These are phyloP conservation scores for Drepana falcataria DNA, from an alignment of 2,888 invertebrate genomes.

Conservation along the genomic window DNA sequence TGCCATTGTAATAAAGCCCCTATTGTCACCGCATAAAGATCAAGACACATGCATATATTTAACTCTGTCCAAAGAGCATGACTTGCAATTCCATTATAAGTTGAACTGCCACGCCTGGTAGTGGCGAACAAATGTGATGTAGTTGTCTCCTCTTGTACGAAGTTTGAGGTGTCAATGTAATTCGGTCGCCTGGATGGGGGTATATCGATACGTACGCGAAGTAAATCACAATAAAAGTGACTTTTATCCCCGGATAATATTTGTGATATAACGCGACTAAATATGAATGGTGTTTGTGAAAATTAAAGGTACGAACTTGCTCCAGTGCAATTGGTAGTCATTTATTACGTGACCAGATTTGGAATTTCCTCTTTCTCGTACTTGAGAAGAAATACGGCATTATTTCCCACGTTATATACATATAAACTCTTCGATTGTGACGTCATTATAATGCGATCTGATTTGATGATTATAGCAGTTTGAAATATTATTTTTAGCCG, in stretches of 20 bases:
- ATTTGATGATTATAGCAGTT: too few relatives aligned
- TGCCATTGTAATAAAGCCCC: slow-evolving; percentile 22
- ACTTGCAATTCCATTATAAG: slow-evolving; percentile 16
- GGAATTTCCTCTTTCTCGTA: background rate
- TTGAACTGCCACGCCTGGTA: background rate
- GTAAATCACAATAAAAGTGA: slow-evolving; percentile 42
- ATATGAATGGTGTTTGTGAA: slow-evolving; percentile 1
- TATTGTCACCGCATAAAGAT: slow-evolving; percentile 15
- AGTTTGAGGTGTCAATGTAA: slow-evolving; percentile 17
- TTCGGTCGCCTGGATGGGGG: slow-evolving; percentile 18
- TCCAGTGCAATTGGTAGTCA: background rate
- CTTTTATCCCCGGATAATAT: slow-evolving; percentile 31
- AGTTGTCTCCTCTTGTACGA: background rate
- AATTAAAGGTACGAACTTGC: background rate
- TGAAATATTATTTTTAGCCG: too few relatives aligned
- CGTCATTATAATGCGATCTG: too few relatives aligned
- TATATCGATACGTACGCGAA: slow-evolving; percentile 27
- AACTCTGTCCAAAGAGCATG: slow-evolving; percentile 24
- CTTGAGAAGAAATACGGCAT: too few relatives aligned
- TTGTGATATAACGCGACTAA: slow-evolving; percentile 2
- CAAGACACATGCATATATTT: slow-evolving; percentile 11
- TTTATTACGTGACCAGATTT: background rate
- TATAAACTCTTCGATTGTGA: too few relatives aligned
- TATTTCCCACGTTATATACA: background rate
- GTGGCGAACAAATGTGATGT: background rate